Evolutionary conservation across 1,140 invertebrate genomes (phyloP).

Genomic region (Radopholus similis): DNA sequence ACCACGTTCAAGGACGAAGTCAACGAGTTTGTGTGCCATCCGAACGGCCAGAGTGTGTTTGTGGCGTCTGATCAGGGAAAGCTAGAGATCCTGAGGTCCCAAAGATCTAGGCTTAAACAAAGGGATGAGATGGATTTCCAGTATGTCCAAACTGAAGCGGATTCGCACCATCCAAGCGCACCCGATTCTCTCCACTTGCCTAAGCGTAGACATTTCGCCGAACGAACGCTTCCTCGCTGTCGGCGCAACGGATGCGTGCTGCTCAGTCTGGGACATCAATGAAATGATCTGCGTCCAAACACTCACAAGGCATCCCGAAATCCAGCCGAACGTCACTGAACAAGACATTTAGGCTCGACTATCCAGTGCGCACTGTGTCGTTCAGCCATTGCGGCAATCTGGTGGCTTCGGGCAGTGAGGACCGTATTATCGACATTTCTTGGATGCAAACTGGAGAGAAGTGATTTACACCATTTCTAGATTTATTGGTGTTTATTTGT

Average conservation of each 20-base stretch:
- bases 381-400: slow-evolving; percentile 44
- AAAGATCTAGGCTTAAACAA: neutral
- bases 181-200: slow-evolving; percentile 43
- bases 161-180: slow-evolving; percentile 37
- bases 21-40: slow-evolving; percentile 42
- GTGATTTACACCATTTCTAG: slow-evolving; percentile 1
- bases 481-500: slow-evolving; percentile 10
- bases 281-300: slow-evolving; percentile 41
- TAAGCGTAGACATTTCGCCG: slow-evolving; percentile 34
- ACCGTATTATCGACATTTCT: slow-evolving; percentile 40
- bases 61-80: slow-evolving; percentile 39
- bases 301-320: slow-evolving; percentile 9
- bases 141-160: slow-evolving; percentile 34
- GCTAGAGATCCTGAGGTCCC: slow-evolving; percentile 32
- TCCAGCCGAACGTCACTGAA: neutral
- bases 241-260: slow-evolving; percentile 36
- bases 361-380: slow-evolving; percentile 39
- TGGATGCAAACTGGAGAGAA: slow-evolving; percentile 34
- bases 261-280: slow-evolving; percentile 38
- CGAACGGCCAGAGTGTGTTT: slow-evolving; percentile 36
- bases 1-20: slow-evolving; percentile 31
- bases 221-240: slow-evolving; percentile 29
- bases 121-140: slow-evolving; percentile 15
- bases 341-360: slow-evolving; percentile 36
- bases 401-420: slow-evolving; percentile 35